These are phyloP conservation scores for Thyatira batis DNA, from an alignment of 2,888 invertebrate species.

Conservation along the genomic window DNA sequence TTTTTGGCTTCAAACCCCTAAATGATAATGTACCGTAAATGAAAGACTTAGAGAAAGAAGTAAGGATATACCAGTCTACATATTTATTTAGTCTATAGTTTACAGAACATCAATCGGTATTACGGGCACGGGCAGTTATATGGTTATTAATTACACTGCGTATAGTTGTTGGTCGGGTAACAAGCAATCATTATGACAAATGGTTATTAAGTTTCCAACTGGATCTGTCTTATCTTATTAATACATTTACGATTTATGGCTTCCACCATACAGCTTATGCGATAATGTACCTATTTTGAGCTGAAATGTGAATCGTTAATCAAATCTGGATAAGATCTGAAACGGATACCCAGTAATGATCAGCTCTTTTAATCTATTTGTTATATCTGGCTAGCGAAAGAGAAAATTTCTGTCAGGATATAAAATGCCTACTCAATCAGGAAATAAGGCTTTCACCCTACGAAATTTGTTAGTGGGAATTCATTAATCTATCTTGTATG, in stretches of 20 bases:
- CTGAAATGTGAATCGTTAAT: neutral
- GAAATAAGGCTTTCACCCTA: too few relatives aligned
- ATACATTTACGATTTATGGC: conserved; percentile 1
- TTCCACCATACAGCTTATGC: neutral
- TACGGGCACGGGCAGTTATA: neutral
- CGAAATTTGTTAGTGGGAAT: too few relatives aligned
- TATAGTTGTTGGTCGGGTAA: conserved; percentile 2
- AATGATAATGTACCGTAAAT: too few relatives aligned
- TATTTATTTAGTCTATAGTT: neutral
- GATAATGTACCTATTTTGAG: neutral
- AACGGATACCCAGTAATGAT: neutral
- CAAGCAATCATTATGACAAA: conserved; percentile 7
- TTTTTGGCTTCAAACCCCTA: too few relatives aligned
- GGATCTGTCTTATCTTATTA: conserved; percentile 13
- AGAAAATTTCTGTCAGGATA: too few relatives aligned
- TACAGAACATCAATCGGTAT: neutral
- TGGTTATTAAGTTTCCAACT: conserved; percentile 28
- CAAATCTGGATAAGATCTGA: neutral
- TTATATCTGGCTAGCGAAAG: too few relatives aligned
- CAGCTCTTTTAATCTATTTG: neutral
- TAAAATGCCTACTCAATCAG: too few relatives aligned
- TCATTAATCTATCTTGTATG: too few relatives aligned
- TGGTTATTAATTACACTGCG: conserved; percentile 1
- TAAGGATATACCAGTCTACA: neutral
- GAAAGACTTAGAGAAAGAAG: too few relatives aligned